These are phyloP conservation scores for Adelges cooleyi DNA, from an alignment of 1,140 invertebrate genomes.

Conservation along the genomic window DNA sequence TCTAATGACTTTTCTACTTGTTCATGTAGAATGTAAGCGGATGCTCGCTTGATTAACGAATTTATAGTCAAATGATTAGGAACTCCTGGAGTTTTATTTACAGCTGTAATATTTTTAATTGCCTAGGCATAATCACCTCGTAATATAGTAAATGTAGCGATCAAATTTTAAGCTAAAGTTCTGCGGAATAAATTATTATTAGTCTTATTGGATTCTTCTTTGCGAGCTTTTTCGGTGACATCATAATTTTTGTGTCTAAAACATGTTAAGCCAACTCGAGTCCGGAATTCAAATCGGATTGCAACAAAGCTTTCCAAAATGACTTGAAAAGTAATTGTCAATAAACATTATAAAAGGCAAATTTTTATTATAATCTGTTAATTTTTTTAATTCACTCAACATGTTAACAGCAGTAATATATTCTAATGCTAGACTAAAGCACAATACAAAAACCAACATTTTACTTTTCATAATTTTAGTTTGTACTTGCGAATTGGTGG, in stretches of 20 bases:
- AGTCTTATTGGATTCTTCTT: conserved; percentile 59
- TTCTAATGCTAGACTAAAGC: conserved; percentile 66
- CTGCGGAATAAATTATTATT: conserved; percentile 42
- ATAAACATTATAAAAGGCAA: conserved; percentile 3
- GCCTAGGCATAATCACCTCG: conserved; percentile 58
- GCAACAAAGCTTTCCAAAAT: not conserved
- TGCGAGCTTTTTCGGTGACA: conserved; percentile 63
- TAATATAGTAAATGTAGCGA: conserved; percentile 72
- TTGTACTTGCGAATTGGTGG: too few species aligned
- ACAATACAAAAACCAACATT: too few species aligned
- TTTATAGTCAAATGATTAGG: conserved; percentile 59
- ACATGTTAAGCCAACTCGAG: conserved; percentile 54
- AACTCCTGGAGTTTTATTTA: conserved; percentile 48
- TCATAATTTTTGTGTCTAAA: conserved; percentile 64
- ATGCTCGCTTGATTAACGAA: conserved; percentile 81
- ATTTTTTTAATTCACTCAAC: conserved; percentile 75
- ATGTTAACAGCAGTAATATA: conserved; percentile 86
- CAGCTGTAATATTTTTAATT: conserved; percentile 53
- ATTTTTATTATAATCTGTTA: conserved; percentile 42
- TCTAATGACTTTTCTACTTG: conserved; percentile 57
- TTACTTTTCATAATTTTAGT: too few species aligned
- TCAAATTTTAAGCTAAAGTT: conserved; percentile 60
- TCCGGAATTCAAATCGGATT: conserved; percentile 38
- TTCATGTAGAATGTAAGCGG: conserved; percentile 66
- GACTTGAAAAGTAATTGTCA: conserved; percentile 14